phyloP scores from a whole-genome alignment of 64 coral and sea anemone species.

The Montipora sp. region DNA sequence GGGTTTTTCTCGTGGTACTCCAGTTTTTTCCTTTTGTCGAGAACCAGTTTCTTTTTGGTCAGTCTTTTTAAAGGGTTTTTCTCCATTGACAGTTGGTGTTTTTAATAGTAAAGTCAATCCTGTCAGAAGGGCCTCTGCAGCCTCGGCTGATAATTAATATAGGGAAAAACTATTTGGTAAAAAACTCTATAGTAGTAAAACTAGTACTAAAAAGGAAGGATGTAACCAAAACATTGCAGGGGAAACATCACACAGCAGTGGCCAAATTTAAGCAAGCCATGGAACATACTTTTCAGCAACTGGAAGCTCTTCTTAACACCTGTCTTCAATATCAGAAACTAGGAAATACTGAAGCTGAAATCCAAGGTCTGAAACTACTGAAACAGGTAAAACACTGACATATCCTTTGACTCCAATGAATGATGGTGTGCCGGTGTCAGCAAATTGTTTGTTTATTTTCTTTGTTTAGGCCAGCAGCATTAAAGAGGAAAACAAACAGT shows the following conservation, averaged over 20 bases:
- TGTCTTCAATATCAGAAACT: conserved; percentile 49
- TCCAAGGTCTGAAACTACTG: conserved; percentile 40
- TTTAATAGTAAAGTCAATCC: no score
- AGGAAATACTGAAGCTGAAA: conserved; percentile 18
- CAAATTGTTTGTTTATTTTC: not conserved
- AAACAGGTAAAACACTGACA: conserved; percentile 31
- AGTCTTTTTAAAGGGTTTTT: no score
- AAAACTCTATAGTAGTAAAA: no score
- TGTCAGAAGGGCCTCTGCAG: no score
- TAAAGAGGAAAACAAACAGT: not conserved
- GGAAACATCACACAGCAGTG: conserved; percentile 59
- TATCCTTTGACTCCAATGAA: no score
- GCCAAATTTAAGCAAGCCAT: conserved; percentile 55
- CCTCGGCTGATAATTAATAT: no score
- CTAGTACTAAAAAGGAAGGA: not conserved
- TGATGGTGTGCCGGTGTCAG: no score
- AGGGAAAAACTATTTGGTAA: no score
- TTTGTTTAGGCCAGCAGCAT: not conserved
- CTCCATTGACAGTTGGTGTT: no score
- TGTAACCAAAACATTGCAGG: not conserved
- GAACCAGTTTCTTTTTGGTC: no score
- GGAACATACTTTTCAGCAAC: conserved; percentile 33
- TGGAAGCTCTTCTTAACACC: conserved; percentile 49
- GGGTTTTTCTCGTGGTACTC: no score
- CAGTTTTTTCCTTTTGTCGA: no score